Evolutionary conservation across 2,888 invertebrate genomes (phyloP).

Genomic region (Torymus aiolomorphi): DNA sequence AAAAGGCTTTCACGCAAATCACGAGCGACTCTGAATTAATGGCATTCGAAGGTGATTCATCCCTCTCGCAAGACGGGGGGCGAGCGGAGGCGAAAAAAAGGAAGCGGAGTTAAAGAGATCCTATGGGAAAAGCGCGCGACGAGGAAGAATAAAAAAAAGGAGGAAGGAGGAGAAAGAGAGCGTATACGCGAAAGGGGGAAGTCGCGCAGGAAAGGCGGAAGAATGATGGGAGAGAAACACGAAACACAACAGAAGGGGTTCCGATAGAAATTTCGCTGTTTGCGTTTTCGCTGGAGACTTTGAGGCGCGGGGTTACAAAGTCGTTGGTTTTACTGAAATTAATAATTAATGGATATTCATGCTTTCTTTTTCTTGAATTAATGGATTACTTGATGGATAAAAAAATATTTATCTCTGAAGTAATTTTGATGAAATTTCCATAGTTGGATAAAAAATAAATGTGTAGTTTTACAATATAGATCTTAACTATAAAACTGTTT

Average conservation of each 20-base stretch:
- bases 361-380: too few relatives aligned
- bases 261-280: background rate
- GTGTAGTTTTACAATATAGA: too few relatives aligned
- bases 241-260: background rate
- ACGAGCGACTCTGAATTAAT: conserved; percentile 42
- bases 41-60: conserved; percentile 56
- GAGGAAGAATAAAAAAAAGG: conserved; percentile 9
- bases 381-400: background rate
- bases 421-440: background rate
- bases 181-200: conserved; percentile 1
- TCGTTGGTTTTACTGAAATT: too few relatives aligned
- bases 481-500: too few relatives aligned
- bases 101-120: conserved; percentile 33
- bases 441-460: too few relatives aligned
- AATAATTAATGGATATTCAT: too few relatives aligned
- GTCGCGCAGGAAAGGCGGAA: conserved; percentile 4
- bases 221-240: conserved; percentile 14
- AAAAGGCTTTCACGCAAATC: conserved; percentile 47
- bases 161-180: background rate
- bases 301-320: too few relatives aligned
- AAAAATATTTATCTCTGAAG: background rate
- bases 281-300: background rate
- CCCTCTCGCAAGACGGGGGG: conserved; percentile 31
- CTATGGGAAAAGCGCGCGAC: conserved; percentile 41
- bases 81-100: conserved; percentile 32